These are phyloP conservation scores for Hippasteria phrygiana DNA, from an alignment of 53 echinoderm and acorn worm genomes.

Conservation along the genomic window DNA sequence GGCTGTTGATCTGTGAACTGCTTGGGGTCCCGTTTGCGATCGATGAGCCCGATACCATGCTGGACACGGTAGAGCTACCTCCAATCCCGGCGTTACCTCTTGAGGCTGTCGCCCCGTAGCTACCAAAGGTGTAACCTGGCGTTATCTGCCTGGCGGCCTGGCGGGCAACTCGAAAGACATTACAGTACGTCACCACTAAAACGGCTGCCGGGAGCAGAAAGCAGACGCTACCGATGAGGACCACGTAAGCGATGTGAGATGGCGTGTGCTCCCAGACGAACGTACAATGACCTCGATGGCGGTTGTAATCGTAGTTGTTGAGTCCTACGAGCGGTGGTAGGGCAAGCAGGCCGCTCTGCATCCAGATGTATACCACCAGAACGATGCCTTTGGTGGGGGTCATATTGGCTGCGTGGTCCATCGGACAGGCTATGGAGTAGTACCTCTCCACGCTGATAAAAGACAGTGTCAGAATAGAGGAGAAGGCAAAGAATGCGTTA, in stretches of 20 bases:
- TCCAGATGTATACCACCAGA: constrained; percentile 80
- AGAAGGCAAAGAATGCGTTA: constrained; percentile 84
- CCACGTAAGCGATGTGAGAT: constrained; percentile 75
- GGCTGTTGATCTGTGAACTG: not conserved
- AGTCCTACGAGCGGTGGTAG: constrained; percentile 81
- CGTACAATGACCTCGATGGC: constrained; percentile 84
- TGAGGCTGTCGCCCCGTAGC: constrained; percentile 75
- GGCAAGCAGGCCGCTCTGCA: constrained; percentile 75
- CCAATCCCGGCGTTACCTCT: constrained; percentile 28
- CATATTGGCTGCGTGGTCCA: constrained; percentile 80
- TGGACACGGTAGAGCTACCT: not conserved
- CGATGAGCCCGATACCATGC: not conserved
- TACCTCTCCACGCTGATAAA: constrained; percentile 91
- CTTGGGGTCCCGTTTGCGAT: not conserved
- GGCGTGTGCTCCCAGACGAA: constrained; percentile 81
- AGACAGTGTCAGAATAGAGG: constrained; percentile 84
- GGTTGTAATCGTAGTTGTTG: constrained; percentile 79
- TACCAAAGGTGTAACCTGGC: constrained; percentile 74
- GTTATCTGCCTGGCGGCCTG: constrained; percentile 82
- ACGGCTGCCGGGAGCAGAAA: constrained; percentile 79
- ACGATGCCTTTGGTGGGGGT: constrained; percentile 66
- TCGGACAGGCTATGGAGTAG: constrained; percentile 87
- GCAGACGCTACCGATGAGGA: constrained; percentile 75
- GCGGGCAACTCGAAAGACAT: constrained; percentile 87
- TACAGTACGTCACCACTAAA: constrained; percentile 77